Conservation (phyloP, 2,888 invertebrate genomes). For the Leptinotarsa haldemani region DNA sequence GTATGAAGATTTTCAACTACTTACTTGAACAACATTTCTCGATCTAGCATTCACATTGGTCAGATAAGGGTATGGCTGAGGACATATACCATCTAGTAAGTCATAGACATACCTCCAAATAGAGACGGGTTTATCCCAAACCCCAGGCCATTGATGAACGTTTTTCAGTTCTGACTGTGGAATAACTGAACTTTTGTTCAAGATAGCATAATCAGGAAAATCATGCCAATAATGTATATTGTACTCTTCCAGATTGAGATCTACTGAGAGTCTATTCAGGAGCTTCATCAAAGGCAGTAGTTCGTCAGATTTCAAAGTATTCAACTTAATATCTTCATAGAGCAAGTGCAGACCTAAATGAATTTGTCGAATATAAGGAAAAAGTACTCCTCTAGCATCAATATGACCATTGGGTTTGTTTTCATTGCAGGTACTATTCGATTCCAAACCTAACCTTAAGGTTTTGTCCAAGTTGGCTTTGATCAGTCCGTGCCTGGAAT, state of each 20-base stretch:
- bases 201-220: constrained; percentile 70
- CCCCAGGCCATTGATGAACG: constrained; percentile 72
- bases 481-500: constrained; percentile 46
- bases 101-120: constrained; percentile 79
- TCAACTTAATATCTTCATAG: constrained; percentile 91
- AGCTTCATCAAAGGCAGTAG: constrained; percentile 77
- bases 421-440: constrained; percentile 26
- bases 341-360: constrained; percentile 87
- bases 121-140: constrained; percentile 74
- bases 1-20: constrained; percentile 41
- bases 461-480: constrained; percentile 35
- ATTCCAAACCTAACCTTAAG: constrained; percentile 34
- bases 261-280: constrained; percentile 80
- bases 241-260: constrained; percentile 79
- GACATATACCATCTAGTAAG: constrained; percentile 70
- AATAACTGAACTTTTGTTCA: constrained; percentile 24
- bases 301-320: constrained; percentile 76
- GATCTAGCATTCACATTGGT: constrained; percentile 79
- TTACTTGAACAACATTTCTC: constrained; percentile 80
- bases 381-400: constrained; percentile 75
- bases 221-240: constrained; percentile 87
- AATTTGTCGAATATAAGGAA: constrained; percentile 79
- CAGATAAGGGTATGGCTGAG: constrained; percentile 78
- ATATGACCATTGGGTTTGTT: constrained; percentile 23
- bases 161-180: constrained; percentile 70